These are phyloP conservation scores for Chunga burmeisteri DNA, from an alignment of 2,113 vertebrate genomes.

Conservation along the genomic window DNA sequence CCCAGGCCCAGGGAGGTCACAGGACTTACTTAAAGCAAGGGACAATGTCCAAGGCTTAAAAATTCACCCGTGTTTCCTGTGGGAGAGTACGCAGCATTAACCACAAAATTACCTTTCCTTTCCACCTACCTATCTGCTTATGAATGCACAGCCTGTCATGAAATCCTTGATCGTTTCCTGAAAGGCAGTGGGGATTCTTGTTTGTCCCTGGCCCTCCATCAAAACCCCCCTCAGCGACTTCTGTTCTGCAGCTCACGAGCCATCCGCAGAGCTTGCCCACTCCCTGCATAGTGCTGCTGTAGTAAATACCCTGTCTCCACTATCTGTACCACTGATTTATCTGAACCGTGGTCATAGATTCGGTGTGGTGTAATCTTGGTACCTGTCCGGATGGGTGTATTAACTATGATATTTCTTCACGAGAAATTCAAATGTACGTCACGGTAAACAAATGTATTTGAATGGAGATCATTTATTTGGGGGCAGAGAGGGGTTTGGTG, in stretches of 20 bases:
- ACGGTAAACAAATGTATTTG: neutral
- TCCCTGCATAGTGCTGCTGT: neutral
- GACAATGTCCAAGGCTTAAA: neutral
- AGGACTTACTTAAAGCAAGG: neutral
- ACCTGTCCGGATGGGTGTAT: constrained; percentile 7
- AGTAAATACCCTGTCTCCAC: neutral
- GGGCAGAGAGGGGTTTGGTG: neutral
- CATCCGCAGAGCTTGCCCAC: neutral
- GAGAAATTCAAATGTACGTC: neutral
- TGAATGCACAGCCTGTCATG: neutral
- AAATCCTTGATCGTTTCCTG: neutral
- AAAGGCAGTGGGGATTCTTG: neutral
- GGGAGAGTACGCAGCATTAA: neutral
- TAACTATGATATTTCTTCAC: neutral
- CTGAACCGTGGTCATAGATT: neutral
- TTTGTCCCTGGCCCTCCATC: neutral
- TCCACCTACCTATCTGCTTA: neutral
- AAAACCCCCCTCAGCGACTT: neutral
- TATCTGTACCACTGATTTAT: neutral
- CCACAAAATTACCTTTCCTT: constrained; percentile 9
- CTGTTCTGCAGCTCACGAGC: neutral
- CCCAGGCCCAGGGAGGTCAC: neutral
- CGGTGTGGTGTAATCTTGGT: neutral
- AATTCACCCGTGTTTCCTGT: neutral
- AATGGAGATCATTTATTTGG: neutral